These are phyloP conservation scores for Gallinago solitaria DNA, from an alignment of 2,797 vertebrate species.

Conservation along the genomic window DNA sequence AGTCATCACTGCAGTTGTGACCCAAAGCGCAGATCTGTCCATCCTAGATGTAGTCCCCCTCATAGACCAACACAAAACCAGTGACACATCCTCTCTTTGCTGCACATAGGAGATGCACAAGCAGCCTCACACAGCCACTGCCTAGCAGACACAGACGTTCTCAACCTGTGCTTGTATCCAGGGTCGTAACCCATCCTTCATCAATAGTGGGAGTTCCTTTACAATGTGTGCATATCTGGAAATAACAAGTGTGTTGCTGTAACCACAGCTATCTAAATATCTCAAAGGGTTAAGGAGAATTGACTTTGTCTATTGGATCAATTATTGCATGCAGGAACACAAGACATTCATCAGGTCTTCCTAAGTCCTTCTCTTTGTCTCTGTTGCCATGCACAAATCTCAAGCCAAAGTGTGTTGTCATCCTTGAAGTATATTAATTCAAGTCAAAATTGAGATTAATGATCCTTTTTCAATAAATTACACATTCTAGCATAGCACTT, in stretches of 20 bases:
- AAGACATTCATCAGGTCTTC: not conserved
- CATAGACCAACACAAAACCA: not conserved
- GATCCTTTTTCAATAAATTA: not conserved
- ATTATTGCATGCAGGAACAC: not conserved
- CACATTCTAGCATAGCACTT: not conserved
- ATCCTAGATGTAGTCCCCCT: not conserved
- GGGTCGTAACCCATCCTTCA: not conserved
- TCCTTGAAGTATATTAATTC: not conserved
- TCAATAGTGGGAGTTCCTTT: not conserved
- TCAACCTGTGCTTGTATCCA: not conserved
- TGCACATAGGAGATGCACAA: accelerated
- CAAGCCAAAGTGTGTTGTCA: constrained; percentile 1
- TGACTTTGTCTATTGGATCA: accelerated
- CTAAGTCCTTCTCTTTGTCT: not conserved
- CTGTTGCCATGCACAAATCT: not conserved
- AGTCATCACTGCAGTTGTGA: not conserved
- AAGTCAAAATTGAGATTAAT: constrained; percentile 46
- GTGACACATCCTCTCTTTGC: accelerated
- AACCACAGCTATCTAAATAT: not conserved
- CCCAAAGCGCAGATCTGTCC: not conserved
- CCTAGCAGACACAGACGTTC: not conserved
- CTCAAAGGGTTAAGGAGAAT: not conserved
- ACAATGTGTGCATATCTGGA: not conserved
- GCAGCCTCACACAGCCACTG: not conserved
- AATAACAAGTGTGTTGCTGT: not conserved